Base-by-base conservation (phyloP, 2,797 vertebrate species). In the Paedocypris micromegethes region DNA sequence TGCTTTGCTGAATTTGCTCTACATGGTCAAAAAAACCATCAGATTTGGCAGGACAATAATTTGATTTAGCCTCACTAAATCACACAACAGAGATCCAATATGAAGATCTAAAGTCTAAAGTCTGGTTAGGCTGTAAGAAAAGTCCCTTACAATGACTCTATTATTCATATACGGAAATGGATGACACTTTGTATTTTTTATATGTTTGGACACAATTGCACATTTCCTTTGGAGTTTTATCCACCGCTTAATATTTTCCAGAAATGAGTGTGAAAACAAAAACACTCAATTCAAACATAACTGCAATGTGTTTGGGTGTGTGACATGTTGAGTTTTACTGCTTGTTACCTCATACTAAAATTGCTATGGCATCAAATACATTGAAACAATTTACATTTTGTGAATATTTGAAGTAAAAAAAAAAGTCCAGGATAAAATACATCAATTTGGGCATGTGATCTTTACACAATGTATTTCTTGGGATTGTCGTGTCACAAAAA, bases 231-330 rank as follows among this genome's bases (percentile, higher is more conserved):
- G 52, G 49, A 57, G 56, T 54, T 57, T 63, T 57, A 57, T 74
- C 56, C 58, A 55, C 46, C 8, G 42, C 58, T 59, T 72, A 54
- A 75, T 68, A 70, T 72, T 75, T 79, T 73, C 75, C 72, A 79
- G 60, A 63, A 63, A 55, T 7, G 38, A 47, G 39, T 45, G 58
- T 55, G 41, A 45, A 66, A 56, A 49, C 65, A 62, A 68, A 70
- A 38, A 52, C 39, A 37, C 41, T 65, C 39, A 9, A 42, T 49
- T 23, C 38, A 6, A 46, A 44, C 7, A 5, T 49, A 39, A 49
- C 40, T 39, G 40, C 3, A 47, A 4, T n/a, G 9, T 5, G 63
- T 45, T 64, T 53, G 8, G 4, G 42, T 4, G 3, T 9, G 39
- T 23, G 23, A 23, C 23, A 23, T 23, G 23, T 23, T 55, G 7